Base-by-base conservation (phyloP, 1,140 invertebrate genomes). In the Matsumurasca onukii region DNA sequence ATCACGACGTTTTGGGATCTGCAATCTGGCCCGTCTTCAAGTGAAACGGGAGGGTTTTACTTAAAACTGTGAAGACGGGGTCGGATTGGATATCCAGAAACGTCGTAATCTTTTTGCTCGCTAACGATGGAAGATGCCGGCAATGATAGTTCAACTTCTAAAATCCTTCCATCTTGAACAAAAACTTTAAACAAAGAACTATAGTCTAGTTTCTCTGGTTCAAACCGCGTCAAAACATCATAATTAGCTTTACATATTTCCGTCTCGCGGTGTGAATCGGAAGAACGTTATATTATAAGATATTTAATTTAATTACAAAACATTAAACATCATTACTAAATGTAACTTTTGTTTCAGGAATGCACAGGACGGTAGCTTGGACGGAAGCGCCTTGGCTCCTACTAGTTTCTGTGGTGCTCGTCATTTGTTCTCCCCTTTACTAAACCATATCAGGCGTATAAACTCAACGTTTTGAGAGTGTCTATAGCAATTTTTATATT, bases 331-430 rank as follows among this genome's bases (percentile, higher is more conserved):
- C 17, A 12, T 45, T 9, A 17, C 9, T 12, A 45, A 45, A 45
- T 45, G n/a, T 51, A 20, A 51, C 24, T 51, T 51, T 51, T 51
- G 17, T 51, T 45, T 17, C 34, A 51, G 49, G n/a, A 9, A 51
- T 51, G 49, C 49, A 51, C 49, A 5, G 49, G 3, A 51, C 49
- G 5, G 49, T 51, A 20, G 49, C 17, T 20, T 51, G 49, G n/a
- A 51, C 49, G 49, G 49, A 51, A 3, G n/a, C 49, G 24, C 49
- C 49, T 22, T n/a, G 3, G 5, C 17, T 51, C 3, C 24, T 12
- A 3, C 3, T 51, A 20, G 49, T 22, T 20, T 51, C n/a, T 3
- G 17, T 51, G 9, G 17, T 17, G 34, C 34, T 45, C 9, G 9
- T 45, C 34, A 12, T 45, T 17, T 9, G 34, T 12, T 45, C 34